These are phyloP conservation scores for Silurus asotus DNA, from an alignment of 2,113 vertebrate genomes.

Conservation along the genomic window DNA sequence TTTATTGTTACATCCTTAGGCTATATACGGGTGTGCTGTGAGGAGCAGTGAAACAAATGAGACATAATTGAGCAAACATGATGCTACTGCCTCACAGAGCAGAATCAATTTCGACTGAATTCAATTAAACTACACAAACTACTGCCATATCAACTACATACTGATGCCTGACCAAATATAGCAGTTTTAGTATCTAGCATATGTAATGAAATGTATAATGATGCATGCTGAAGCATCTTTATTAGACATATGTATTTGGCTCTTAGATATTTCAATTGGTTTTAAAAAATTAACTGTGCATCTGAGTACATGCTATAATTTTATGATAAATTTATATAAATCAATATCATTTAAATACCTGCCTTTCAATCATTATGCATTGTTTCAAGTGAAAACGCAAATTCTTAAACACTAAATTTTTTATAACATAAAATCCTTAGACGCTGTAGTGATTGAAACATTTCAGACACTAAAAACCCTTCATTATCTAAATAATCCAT, in stretches of 20 bases:
- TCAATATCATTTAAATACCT: not conserved
- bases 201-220: not conserved
- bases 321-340: not conserved
- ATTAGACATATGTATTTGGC: not conserved
- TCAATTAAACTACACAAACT: not conserved
- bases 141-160: not conserved
- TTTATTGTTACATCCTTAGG: conserved; percentile 42
- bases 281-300: not conserved
- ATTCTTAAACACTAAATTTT: not conserved
- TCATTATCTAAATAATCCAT: not conserved
- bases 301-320: not conserved
- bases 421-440: not conserved
- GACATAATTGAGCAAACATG: conserved; percentile 29
- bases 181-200: not conserved
- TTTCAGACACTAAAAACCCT: not conserved
- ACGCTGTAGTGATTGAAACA: not conserved
- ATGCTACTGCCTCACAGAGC: not conserved
- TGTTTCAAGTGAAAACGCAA: not conserved
- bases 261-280: not conserved
- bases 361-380: not conserved
- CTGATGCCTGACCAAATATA: not conserved
- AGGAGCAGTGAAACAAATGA: conserved; percentile 36
- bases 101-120: conserved; percentile 8
- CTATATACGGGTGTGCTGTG: conserved; percentile 8
- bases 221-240: not conserved